Base-by-base conservation (phyloP, 2,888 invertebrate genomes). In the Plagodis pulveraria region DNA sequence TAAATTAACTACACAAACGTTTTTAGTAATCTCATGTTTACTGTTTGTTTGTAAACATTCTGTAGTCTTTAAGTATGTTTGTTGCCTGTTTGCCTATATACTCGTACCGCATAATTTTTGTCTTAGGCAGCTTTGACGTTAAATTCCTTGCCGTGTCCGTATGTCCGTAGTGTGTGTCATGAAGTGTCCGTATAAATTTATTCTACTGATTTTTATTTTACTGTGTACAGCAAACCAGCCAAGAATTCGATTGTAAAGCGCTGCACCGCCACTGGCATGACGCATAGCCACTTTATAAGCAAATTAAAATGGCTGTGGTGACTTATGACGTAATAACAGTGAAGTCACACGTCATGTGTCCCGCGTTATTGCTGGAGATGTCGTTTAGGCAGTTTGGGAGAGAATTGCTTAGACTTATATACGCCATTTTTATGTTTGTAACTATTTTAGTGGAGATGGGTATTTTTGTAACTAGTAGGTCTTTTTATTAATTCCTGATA, bases 251-350 rank as follows among this genome's bases (percentile, higher is more conserved):
- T 81, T 79, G 68, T 66, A 53, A 63, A 72, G 63, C 70, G 62
- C 64, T 73, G 73, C 72, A 71, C 60, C 66, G 70, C 72, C 67
- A 32, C 71, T 54, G 58, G 46, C 55, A 66, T 84, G 84, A 84
- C 81, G 74, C 75, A 85, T 80, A 78, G 74, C 69, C 79, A 72
- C 80, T 80, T 81, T 83, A 79, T 78, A 77, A 76, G 74, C 76
- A 74, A 84, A 84, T 84, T 84, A 83, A 83, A 84, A 82, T 79
- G 76, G 81, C 76, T 49, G 66, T 62, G 51, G 69, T 83, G 81
- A 85, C 74, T 81, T 84, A 84, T 75, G 82, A 76, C 74, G 75
- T 78, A 73, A 82, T 84, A 80, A 80, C 73, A 64, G 67, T 52
- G 53, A 64, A 58, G 66, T 64, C 58, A 62, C 62, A 42, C 52